Percentiles rank a stretch among this genome's conserved stretches.
These are phyloP conservation scores for Tenthredo scrophulariae DNA, from an alignment of 2,888 invertebrate genomes.

Conservation along the genomic window DNA sequence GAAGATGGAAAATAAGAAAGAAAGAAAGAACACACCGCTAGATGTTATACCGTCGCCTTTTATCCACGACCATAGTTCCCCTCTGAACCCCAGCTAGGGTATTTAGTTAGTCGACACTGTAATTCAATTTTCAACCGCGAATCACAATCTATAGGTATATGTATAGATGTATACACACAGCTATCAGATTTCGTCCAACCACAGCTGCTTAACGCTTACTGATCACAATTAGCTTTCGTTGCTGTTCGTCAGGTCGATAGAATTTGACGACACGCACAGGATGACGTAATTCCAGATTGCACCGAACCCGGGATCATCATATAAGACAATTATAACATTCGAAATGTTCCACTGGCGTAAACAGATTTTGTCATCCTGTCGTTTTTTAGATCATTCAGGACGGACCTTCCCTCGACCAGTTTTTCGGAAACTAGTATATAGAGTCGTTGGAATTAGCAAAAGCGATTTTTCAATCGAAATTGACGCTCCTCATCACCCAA, in stretches of 20 bases:
- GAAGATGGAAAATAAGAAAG: background rate
- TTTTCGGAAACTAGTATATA: background rate
- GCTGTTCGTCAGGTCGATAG: background rate
- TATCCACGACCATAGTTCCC: background rate
- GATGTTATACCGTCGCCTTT: background rate
- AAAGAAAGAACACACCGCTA: background rate
- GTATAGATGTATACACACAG: background rate
- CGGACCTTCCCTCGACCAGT: too few relatives aligned
- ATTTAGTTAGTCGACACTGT: background rate
- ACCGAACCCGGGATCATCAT: background rate
- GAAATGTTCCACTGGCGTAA: background rate
- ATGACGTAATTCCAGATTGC: background rate
- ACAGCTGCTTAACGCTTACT: background rate
- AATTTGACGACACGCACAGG: background rate
- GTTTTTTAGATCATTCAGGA: too few relatives aligned
- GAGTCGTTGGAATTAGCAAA: background rate
- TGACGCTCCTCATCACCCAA: background rate
- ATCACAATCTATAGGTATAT: background rate
- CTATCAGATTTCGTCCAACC: constrained; percentile 29
- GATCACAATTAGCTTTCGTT: constrained; percentile 3
- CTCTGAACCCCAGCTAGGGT: background rate
- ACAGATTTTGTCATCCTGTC: too few relatives aligned
- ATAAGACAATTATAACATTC: background rate
- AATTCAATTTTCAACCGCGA: constrained; percentile 31
- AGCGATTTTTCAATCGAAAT: background rate